Evolutionary conservation across 2,888 invertebrate species (phyloP).

Genomic region (Phoenoteleia sp.): DNA sequence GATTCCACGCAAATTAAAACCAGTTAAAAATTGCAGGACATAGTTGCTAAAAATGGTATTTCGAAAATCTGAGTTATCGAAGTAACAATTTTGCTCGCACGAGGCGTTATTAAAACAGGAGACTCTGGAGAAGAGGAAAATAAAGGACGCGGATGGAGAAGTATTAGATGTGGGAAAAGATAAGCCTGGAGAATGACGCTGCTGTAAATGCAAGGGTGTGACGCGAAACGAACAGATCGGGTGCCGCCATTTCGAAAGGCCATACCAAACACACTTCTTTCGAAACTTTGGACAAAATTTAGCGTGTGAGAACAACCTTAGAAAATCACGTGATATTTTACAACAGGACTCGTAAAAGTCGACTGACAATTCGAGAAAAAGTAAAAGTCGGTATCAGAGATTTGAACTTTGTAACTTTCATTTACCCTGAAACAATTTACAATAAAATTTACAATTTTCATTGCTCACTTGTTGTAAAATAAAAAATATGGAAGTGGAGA

Average conservation of each 20-base stretch:
- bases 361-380: not conserved
- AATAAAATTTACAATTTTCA: too few species aligned
- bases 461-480: too few species aligned
- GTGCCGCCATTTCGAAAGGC: slow-evolving; percentile 79
- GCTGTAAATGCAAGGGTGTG: slow-evolving; percentile 75
- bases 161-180: slow-evolving; percentile 65
- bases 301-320: slow-evolving; percentile 7
- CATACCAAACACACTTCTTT: slow-evolving; percentile 30
- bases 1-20: not conserved
- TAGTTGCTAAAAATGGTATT: slow-evolving; percentile 7
- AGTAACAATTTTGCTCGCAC: slow-evolving; percentile 38
- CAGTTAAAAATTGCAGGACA: not conserved
- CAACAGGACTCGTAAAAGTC: not conserved
- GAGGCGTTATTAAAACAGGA: slow-evolving; percentile 53
- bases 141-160: slow-evolving; percentile 58
- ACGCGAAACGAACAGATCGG: slow-evolving; percentile 74
- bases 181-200: slow-evolving; percentile 71
- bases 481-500: not conserved
- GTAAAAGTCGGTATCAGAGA: too few species aligned
- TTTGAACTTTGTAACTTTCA: too few species aligned
- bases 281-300: slow-evolving; percentile 46
- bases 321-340: slow-evolving; percentile 5
- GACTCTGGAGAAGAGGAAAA: slow-evolving; percentile 53
- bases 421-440: too few species aligned
- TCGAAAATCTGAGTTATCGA: slow-evolving; percentile 34